These are phyloP conservation scores for Diabrotica virgifera DNA, from an alignment of 1,140 invertebrate species.

Conservation along the genomic window DNA sequence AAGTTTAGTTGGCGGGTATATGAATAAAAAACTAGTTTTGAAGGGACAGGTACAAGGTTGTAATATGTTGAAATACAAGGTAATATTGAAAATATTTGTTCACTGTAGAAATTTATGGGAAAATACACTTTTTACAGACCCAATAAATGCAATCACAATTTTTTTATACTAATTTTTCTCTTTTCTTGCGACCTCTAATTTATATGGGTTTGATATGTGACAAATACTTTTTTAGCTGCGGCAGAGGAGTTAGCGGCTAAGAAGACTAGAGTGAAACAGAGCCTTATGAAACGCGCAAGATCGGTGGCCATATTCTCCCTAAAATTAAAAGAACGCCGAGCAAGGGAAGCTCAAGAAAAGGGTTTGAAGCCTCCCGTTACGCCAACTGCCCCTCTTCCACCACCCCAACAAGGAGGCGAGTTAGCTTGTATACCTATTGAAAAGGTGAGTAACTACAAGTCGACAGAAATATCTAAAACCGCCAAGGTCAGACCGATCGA, in stretches of 20 bases:
- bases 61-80: too few relatives aligned
- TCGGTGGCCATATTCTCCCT: conserved; percentile 80
- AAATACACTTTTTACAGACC: too few relatives aligned
- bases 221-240: conserved; percentile 15
- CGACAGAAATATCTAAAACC: too few relatives aligned
- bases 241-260: conserved; percentile 62
- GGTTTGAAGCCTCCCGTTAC: conserved; percentile 50
- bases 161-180: too few relatives aligned
- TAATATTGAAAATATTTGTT: too few relatives aligned
- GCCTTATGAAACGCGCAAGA: conserved; percentile 73
- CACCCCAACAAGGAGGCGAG: conserved; percentile 70
- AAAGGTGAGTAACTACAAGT: conserved; percentile 53
- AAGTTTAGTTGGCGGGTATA: too few relatives aligned
- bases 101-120: too few relatives aligned
- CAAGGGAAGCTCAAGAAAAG: conserved; percentile 66
- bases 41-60: too few relatives aligned
- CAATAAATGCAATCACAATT: too few relatives aligned
- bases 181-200: neutral
- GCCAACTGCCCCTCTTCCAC: conserved; percentile 50
- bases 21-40: too few relatives aligned
- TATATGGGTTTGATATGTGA: too few relatives aligned
- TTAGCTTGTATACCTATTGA: conserved; percentile 79
- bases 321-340: conserved; percentile 70
- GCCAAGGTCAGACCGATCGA: too few relatives aligned
- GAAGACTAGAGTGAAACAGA: conserved; percentile 68